Evolutionary conservation across 2,888 invertebrate species (phyloP).

Genomic region (Drosophila nigritarsus): DNA sequence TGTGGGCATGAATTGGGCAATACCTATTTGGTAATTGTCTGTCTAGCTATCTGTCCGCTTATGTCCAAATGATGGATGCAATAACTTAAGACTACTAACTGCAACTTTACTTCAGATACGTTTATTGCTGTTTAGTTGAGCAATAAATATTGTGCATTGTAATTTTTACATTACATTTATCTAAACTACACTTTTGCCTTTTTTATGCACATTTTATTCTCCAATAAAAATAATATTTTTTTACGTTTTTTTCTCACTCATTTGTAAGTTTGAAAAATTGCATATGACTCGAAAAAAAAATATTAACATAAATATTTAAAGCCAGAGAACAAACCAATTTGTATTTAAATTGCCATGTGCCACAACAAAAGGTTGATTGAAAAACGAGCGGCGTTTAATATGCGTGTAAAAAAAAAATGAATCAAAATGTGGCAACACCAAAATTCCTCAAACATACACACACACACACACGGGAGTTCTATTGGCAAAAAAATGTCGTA

Average conservation of each 20-base stretch:
- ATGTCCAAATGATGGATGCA: slow-evolving; percentile 29
- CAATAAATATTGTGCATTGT: slow-evolving; percentile 8
- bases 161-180: neutral
- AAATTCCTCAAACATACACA: slow-evolving; percentile 59
- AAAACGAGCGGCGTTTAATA: slow-evolving; percentile 59
- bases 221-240: neutral
- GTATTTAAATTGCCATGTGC: slow-evolving; percentile 47
- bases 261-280: neutral
- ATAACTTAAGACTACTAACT: slow-evolving; percentile 4
- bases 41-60: neutral
- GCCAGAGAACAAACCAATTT: slow-evolving; percentile 22
- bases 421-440: slow-evolving; percentile 58
- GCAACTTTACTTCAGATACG: neutral
- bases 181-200: neutral
- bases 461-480: slow-evolving; percentile 56
- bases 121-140: neutral
- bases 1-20: slow-evolving; percentile 50
- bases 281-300: neutral
- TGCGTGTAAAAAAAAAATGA: slow-evolving; percentile 49
- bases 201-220: neutral
- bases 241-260: neutral
- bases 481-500: slow-evolving; percentile 54
- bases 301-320: slow-evolving; percentile 12
- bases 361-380: slow-evolving; percentile 62
- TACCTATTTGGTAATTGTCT: slow-evolving; percentile 15